phyloP scores from a whole-genome alignment of 2,113 vertebrate genomes.

The Porphyrio hochstetteri region DNA sequence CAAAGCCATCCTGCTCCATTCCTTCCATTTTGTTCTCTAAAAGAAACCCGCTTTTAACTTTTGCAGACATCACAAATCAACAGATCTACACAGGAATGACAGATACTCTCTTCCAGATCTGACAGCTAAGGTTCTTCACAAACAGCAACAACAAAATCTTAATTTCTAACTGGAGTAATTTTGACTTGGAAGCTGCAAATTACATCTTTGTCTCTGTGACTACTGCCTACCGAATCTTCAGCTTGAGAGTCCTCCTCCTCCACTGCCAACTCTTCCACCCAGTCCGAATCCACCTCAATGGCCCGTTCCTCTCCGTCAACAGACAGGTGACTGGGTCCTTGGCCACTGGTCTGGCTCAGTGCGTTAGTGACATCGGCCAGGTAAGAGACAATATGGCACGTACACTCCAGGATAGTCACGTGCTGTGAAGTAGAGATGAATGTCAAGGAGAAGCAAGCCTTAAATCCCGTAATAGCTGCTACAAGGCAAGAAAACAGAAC shows the following conservation, averaged over 20 bases:
- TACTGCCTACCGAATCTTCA: conserved; percentile 89
- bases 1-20: not conserved
- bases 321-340: conserved; percentile 87
- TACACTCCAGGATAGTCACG: conserved; percentile 91
- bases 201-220: not conserved
- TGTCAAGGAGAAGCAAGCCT: not conserved
- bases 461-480: not conserved
- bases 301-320: conserved; percentile 95
- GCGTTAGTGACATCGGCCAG: conserved; percentile 97
- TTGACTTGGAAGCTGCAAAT: not conserved
- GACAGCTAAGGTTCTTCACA: not conserved
- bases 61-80: not conserved
- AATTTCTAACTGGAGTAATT: not conserved
- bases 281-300: conserved; percentile 97
- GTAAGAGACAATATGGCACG: conserved; percentile 96
- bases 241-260: conserved; percentile 98
- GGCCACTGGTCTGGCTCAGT: conserved; percentile 87
- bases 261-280: conserved; percentile 96
- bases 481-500: not conserved
- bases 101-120: not conserved
- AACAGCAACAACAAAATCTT: not conserved
- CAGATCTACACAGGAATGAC: rapidly evolving
- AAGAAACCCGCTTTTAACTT: not conserved
- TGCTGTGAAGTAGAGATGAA: conserved; percentile 76
- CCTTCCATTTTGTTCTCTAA: not conserved